These are phyloP conservation scores for Piscicola geometra DNA, from an alignment of 2,888 invertebrate species.

Conservation along the genomic window DNA sequence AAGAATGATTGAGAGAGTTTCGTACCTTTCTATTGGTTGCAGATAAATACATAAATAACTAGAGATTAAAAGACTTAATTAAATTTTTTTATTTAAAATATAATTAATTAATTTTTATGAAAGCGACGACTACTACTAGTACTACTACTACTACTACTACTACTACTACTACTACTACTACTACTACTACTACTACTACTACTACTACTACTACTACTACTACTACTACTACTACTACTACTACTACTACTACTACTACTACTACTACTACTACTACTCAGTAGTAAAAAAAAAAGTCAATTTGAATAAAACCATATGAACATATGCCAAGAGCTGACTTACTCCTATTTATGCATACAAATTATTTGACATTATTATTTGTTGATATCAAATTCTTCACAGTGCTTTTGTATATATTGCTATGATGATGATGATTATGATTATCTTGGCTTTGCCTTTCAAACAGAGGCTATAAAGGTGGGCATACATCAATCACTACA, in stretches of 20 bases:
- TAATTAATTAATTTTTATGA: neutral
- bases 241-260: conserved; percentile 5
- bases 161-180: neutral
- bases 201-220: conserved; percentile 12
- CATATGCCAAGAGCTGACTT: too few relatives aligned
- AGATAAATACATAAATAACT: neutral
- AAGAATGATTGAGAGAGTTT: neutral
- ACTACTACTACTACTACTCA: conserved; percentile 4
- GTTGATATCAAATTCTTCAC: neutral
- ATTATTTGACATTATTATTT: neutral
- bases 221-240: conserved; percentile 14
- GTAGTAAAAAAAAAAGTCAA: neutral
- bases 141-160: conserved; percentile 13
- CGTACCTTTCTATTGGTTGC: neutral
- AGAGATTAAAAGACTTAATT: neutral
- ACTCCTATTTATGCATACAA: too few relatives aligned
- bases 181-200: conserved; percentile 11
- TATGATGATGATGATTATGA: too few relatives aligned
- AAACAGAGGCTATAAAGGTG: too few relatives aligned
- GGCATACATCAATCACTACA: too few relatives aligned
- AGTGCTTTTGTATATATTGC: neutral
- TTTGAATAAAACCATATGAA: too few relatives aligned
- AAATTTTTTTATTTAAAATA: neutral
- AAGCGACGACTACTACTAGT: neutral
- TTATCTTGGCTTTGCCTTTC: too few relatives aligned